Conservation (phyloP, 2,113 vertebrate genomes). For the Anguilla rostrata region DNA sequence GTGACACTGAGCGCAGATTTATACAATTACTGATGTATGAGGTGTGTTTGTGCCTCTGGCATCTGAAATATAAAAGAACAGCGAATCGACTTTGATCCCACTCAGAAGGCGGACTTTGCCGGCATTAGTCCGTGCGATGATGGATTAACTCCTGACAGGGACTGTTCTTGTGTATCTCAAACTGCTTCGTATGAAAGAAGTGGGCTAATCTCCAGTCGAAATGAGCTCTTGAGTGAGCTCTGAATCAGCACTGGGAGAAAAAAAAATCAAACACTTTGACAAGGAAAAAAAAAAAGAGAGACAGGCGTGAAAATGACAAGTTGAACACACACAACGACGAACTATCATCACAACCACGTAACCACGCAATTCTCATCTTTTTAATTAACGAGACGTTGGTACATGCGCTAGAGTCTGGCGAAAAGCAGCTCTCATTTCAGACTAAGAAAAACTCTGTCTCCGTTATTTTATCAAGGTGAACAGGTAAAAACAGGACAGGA, state of each 20-base stretch:
- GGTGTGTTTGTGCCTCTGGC: no score
- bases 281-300: not conserved
- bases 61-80: not conserved
- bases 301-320: not conserved
- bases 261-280: not conserved
- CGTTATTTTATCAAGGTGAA: not conserved
- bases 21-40: no score
- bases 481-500: conserved; percentile 27
- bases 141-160: not conserved
- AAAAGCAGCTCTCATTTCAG: not conserved
- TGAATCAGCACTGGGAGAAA: not conserved
- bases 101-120: no score
- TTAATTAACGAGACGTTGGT: conserved; percentile 12
- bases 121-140: not conserved
- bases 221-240: not conserved
- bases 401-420: not conserved
- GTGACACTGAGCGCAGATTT: no score
- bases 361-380: not conserved
- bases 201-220: not conserved
- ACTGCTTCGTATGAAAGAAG: not conserved
- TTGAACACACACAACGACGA: not conserved
- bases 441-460: not conserved
- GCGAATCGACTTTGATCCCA: not conserved
- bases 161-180: not conserved
- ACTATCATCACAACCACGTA: not conserved